A percentile compares a stretch with the other conserved stretches of the same genome.
Conservation (phyloP, 2,888 invertebrate species). For the Drosophila mayaguana region DNA sequence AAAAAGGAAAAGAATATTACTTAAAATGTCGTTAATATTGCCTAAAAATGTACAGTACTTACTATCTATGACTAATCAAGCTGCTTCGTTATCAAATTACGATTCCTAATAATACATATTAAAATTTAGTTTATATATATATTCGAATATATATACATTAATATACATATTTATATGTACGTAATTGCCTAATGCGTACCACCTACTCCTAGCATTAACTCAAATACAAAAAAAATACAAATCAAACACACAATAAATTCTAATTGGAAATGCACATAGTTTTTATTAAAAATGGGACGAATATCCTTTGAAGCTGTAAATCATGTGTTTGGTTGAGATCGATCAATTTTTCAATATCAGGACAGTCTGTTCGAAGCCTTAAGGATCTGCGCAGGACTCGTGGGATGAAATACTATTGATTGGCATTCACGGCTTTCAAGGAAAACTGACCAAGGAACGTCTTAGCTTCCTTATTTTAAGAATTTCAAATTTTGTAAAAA, state of each 20-base stretch:
- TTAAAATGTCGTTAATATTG: constrained; percentile 38
- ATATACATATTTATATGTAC: constrained; percentile 10
- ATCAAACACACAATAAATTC: constrained; percentile 46
- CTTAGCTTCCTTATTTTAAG: too few relatives aligned
- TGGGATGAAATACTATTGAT: too few relatives aligned
- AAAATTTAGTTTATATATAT: constrained; percentile 20
- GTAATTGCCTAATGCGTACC: constrained; percentile 46
- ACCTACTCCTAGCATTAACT: constrained; percentile 44
- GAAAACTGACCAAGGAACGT: too few relatives aligned
- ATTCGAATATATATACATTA: constrained; percentile 15
- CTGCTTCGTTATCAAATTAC: constrained; percentile 50
- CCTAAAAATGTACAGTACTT: constrained; percentile 54
- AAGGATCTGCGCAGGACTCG: too few relatives aligned
- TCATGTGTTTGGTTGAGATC: too few relatives aligned
- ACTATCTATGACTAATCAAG: constrained; percentile 32
- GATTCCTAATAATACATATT: constrained; percentile 38
- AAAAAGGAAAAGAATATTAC: constrained; percentile 41
- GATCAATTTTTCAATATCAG: too few relatives aligned
- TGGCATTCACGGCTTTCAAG: too few relatives aligned
- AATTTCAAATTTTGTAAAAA: neutral
- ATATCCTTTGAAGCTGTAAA: too few relatives aligned
- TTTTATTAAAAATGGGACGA: neutral
- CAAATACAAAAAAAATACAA: constrained; percentile 23
- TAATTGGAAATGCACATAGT: constrained; percentile 26
- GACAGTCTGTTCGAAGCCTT: too few relatives aligned